phyloP scores from a whole-genome alignment of 2,888 invertebrate genomes.

The Melolontha melolontha region DNA sequence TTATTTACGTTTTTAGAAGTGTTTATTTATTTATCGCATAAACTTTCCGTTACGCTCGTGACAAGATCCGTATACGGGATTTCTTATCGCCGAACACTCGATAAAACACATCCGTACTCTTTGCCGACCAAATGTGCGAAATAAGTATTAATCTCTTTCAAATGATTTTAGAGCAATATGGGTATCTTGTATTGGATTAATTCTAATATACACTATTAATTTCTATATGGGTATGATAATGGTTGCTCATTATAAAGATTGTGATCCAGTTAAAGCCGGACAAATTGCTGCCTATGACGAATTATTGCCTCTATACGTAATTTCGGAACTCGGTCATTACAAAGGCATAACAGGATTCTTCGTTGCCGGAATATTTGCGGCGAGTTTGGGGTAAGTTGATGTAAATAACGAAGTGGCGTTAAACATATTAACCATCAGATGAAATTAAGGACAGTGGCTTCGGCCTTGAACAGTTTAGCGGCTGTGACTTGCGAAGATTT shows the following conservation, averaged over 20 bases:
- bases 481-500: conserved; percentile 93
- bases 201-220: conserved; percentile 86
- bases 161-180: conserved; percentile 74
- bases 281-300: conserved; percentile 81
- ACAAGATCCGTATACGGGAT: too few species aligned
- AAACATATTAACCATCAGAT: conserved; percentile 47
- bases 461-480: conserved; percentile 93
- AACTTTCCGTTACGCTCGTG: too few species aligned
- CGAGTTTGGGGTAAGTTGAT: conserved; percentile 85
- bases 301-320: conserved; percentile 89
- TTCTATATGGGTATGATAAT: conserved; percentile 89
- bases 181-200: conserved; percentile 81
- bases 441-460: conserved; percentile 86
- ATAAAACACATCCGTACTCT: too few species aligned
- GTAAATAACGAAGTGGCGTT: not conserved
- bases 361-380: conserved; percentile 95
- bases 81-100: too few species aligned
- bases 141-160: too few species aligned
- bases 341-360: conserved; percentile 91
- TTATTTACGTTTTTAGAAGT: too few species aligned
- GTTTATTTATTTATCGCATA: too few species aligned
- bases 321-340: conserved; percentile 81
- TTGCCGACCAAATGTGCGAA: too few species aligned
- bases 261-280: conserved; percentile 85
- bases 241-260: conserved; percentile 82